A percentile compares a stretch with the other conserved stretches of the same genome.
Conservation (phyloP, 1,140 invertebrate species). For the Tetragnatha versicolor region DNA sequence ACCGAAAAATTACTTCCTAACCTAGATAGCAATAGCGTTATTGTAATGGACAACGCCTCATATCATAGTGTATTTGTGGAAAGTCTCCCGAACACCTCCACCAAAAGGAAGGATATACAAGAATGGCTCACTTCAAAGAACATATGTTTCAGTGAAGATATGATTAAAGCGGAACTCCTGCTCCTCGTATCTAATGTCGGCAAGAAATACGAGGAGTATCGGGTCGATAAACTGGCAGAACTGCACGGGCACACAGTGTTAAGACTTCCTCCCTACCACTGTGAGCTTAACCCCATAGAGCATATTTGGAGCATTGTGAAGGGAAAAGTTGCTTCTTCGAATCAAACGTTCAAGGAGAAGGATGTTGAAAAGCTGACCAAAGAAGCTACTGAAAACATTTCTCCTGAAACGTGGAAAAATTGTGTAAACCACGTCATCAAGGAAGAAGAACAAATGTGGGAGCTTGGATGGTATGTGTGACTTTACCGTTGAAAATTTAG, state of each 20-base stretch:
- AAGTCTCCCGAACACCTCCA: not conserved
- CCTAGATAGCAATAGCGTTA: slow-evolving; percentile 57
- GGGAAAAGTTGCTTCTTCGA: not conserved
- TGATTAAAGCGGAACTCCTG: slow-evolving; percentile 3
- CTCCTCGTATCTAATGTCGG: not conserved
- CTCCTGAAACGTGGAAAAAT: not conserved
- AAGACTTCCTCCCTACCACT: too few relatives aligned
- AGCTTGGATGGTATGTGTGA: not conserved
- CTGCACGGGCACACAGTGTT: not conserved
- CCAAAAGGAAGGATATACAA: not conserved
- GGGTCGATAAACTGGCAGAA: not conserved
- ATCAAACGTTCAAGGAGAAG: not conserved
- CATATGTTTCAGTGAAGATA: not conserved
- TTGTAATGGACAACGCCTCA: too few relatives aligned
- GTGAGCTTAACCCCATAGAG: not conserved
- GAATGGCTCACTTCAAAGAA: slow-evolving; percentile 7
- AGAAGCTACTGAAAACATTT: not conserved
- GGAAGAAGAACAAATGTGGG: not conserved
- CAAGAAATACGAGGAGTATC: not conserved
- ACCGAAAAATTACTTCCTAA: slow-evolving; percentile 59
- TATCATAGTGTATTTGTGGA: slow-evolving; percentile 56
- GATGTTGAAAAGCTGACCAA: not conserved
- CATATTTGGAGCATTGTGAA: not conserved
- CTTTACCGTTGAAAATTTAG: not conserved
- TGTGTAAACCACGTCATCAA: too few relatives aligned